Percentiles rank a stretch among this genome's conserved stretches.
These are phyloP conservation scores for Prionailurus viverrinus DNA, from an alignment of 2,113 vertebrate genomes.

Conservation along the genomic window DNA sequence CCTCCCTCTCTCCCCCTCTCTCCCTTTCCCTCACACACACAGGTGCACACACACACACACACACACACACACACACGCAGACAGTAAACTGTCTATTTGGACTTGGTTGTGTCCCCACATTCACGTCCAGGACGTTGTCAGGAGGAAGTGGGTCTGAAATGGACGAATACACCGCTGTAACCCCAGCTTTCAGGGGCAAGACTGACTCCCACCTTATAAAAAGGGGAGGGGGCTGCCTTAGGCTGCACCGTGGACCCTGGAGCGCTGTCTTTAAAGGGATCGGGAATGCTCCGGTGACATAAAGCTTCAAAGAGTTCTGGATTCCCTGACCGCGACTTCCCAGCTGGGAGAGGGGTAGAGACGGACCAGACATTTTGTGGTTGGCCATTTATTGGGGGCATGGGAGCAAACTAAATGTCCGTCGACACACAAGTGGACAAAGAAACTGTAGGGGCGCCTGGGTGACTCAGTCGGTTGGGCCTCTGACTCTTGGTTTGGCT, in stretches of 20 bases:
- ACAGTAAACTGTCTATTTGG: no score
- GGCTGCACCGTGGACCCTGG: accelerated
- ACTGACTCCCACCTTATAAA: no score
- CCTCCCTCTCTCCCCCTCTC: no score
- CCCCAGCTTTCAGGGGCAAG: neutral
- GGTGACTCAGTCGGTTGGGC: no score
- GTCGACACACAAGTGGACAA: neutral
- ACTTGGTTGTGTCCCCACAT: neutral
- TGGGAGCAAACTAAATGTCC: neutral
- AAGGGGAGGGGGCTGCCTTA: no score
- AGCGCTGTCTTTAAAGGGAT: no score
- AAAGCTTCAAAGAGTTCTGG: neutral
- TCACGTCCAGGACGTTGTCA: neutral
- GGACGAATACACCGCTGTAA: accelerated
- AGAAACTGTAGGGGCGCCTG: neutral
- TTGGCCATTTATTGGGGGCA: neutral
- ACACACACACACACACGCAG: no score
- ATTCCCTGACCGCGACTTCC: neutral
- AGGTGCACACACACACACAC: no score
- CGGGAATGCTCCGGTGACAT: accelerated
- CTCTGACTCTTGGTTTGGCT: no score
- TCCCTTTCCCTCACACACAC: no score
- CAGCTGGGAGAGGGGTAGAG: neutral
- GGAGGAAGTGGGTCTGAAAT: neutral
- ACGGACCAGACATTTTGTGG: neutral